A percentile compares a stretch with the other conserved stretches of the same genome.
These are phyloP conservation scores for Melitaea athalia DNA, from an alignment of 2,888 invertebrate species.

Conservation along the genomic window DNA sequence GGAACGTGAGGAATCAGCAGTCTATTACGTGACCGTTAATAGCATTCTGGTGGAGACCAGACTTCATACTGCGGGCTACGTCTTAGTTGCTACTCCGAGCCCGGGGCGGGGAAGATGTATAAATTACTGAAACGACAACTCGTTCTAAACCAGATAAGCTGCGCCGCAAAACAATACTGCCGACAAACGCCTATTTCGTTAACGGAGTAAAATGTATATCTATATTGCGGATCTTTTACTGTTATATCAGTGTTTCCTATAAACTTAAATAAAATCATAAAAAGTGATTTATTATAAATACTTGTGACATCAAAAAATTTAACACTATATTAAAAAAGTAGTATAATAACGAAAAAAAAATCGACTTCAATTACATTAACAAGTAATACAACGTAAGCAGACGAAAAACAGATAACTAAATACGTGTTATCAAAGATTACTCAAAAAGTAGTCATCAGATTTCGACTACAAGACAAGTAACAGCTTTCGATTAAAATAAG, in stretches of 20 bases:
- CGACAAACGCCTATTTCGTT: constrained; percentile 73
- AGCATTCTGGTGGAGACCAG: constrained; percentile 57
- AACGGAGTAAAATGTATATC: constrained; percentile 42
- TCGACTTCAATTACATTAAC: no score
- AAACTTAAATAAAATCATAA: no score
- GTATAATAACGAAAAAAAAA: no score
- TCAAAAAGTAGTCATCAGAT: no score
- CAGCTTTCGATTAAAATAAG: no score
- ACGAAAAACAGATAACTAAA: no score
- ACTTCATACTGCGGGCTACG: constrained; percentile 49
- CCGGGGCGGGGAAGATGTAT: constrained; percentile 77
- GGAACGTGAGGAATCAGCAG: constrained; percentile 69
- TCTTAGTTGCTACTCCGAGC: constrained; percentile 64
- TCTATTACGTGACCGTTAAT: constrained; percentile 77
- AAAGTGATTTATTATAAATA: no score
- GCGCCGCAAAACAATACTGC: constrained; percentile 77
- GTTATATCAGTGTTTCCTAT: background rate
- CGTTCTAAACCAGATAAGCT: constrained; percentile 78
- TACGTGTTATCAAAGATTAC: no score
- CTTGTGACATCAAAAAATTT: no score
- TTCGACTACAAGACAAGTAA: no score
- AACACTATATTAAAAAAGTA: no score
- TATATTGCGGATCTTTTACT: background rate
- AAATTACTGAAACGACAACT: constrained; percentile 80
- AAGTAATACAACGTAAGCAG: no score